A percentile compares a stretch with the other conserved stretches of the same genome.
phyloP scores from a whole-genome alignment of 1,140 invertebrate genomes.

The Saccostrea glomerata region DNA sequence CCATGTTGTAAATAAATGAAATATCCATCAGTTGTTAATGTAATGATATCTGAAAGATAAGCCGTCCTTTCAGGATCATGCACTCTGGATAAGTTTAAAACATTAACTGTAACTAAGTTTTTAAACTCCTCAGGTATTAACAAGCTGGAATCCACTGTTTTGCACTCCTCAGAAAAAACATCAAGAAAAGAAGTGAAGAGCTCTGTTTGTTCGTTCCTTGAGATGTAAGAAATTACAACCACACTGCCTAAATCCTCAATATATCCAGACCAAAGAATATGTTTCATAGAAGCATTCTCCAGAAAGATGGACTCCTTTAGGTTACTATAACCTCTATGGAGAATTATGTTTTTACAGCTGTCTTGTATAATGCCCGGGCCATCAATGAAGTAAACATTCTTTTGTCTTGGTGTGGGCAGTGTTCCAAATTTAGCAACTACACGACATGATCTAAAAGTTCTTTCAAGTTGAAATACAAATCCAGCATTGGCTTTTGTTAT shows the following conservation, averaged over 20 bases:
- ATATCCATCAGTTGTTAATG: constrained; percentile 6
- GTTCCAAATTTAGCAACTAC: not conserved
- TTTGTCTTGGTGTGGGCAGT: not conserved
- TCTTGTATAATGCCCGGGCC: not conserved
- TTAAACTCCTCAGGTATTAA: not conserved
- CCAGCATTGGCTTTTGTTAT: not conserved
- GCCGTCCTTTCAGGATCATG: not conserved
- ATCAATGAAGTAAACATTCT: constrained; percentile 6
- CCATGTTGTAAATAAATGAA: constrained; percentile 18
- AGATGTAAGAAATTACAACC: not conserved
- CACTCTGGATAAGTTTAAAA: not conserved
- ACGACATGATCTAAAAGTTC: not conserved
- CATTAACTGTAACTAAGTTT: not conserved
- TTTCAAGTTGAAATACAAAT: not conserved
- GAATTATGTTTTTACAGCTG: not conserved
- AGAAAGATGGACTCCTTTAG: not conserved
- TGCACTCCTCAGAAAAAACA: not conserved
- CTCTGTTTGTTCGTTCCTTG: not conserved
- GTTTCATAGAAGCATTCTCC: not conserved
- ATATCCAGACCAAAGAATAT: constrained; percentile 1
- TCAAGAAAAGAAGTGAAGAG: not conserved
- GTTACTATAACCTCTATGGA: not conserved
- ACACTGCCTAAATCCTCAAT: not conserved
- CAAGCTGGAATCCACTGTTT: not conserved
- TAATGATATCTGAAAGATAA: not conserved